phyloP scores from a whole-genome alignment of 1,140 invertebrate species.

The Pogonomyrmex californicus region DNA sequence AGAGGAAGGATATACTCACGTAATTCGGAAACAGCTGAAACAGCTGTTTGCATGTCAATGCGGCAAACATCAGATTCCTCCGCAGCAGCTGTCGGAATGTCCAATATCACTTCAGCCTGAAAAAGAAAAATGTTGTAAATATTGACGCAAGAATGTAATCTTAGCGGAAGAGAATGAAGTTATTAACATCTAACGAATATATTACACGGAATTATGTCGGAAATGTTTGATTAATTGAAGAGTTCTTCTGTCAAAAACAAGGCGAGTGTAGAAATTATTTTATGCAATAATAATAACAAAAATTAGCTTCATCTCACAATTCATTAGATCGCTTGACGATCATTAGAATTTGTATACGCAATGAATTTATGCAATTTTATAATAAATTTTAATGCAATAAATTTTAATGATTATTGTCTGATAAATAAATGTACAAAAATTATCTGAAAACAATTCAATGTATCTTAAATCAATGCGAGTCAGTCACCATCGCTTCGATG shows the following conservation, averaged over 20 bases:
- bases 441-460: neutral
- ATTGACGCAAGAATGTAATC: neutral
- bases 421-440: neutral
- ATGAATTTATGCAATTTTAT: neutral
- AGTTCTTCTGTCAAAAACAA: neutral
- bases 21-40: neutral
- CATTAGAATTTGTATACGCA: neutral
- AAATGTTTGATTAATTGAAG: neutral
- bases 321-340: neutral
- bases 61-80: conserved; percentile 10
- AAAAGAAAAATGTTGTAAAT: neutral
- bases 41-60: conserved; percentile 61
- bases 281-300: no score
- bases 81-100: conserved; percentile 33
- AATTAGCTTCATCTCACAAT: neutral
- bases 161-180: neutral
- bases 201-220: neutral
- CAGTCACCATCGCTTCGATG: neutral
- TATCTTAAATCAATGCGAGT: neutral
- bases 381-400: no score
- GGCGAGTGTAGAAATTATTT: neutral
- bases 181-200: neutral
- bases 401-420: no score
- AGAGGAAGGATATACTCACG: conserved; percentile 50
- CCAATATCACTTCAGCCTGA: conserved; percentile 59